phyloP scores from a whole-genome alignment of 2,888 invertebrate species.

The Parasteatoda lunata region DNA sequence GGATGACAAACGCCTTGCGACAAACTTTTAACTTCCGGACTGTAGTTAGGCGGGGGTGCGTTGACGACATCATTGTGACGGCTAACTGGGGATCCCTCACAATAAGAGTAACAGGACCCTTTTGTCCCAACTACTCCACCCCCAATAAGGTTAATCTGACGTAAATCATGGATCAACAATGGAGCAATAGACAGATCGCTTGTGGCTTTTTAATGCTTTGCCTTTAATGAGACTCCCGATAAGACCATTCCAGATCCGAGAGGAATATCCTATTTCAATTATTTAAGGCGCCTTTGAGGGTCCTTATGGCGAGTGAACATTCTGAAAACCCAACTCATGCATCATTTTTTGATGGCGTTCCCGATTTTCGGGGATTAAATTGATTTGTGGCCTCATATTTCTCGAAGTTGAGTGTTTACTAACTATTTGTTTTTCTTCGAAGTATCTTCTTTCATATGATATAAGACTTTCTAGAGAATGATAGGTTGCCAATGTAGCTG shows the following conservation, averaged over 20 bases:
- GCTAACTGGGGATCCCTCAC: constrained; percentile 9
- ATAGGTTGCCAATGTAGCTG: too few relatives aligned
- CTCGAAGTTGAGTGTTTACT: too few relatives aligned
- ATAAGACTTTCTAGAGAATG: too few relatives aligned
- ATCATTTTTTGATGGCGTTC: neutral
- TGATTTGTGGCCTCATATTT: neutral
- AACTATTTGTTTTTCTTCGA: too few relatives aligned
- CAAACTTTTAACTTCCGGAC: constrained; percentile 60
- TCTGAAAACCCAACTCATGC: neutral
- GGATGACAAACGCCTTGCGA: constrained; percentile 16
- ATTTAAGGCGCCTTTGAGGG: constrained; percentile 17
- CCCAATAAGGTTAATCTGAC: constrained; percentile 20
- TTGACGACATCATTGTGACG: constrained; percentile 52
- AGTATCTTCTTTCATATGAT: too few relatives aligned
- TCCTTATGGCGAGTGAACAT: neutral
- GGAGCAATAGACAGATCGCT: constrained; percentile 52
- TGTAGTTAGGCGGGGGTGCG: constrained; percentile 28
- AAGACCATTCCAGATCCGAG: constrained; percentile 23
- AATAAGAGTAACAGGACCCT: constrained; percentile 18
- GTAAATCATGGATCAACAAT: constrained; percentile 64
- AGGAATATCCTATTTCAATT: constrained; percentile 47
- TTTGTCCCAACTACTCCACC: constrained; percentile 45
- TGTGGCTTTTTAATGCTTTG: constrained; percentile 57
- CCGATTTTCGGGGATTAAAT: constrained; percentile 1
- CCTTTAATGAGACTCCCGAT: constrained; percentile 49